Evolutionary conservation across 2,888 invertebrate genomes (phyloP).

Genomic region (Coremacera marginata): DNA sequence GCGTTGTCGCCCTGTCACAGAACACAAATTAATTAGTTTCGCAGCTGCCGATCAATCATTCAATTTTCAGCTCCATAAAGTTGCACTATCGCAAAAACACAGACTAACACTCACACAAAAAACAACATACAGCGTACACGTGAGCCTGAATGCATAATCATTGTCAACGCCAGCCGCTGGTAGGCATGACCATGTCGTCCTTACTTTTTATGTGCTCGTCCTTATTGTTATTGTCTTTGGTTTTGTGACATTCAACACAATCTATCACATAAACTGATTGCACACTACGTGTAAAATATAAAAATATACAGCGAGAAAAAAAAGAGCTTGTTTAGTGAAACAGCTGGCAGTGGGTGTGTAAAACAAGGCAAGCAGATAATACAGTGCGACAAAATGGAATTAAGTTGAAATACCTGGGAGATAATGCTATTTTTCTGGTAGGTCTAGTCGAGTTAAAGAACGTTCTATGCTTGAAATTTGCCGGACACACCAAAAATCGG

Average conservation of each 20-base stretch:
- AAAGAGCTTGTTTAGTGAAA: neutral
- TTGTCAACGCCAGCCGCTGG: neutral
- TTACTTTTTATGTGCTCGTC: neutral
- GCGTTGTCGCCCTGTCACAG: constrained; percentile 43
- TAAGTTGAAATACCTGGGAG: too few relatives aligned
- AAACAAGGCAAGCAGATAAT: too few relatives aligned
- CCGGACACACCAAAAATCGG: too few relatives aligned
- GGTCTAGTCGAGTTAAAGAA: too few relatives aligned
- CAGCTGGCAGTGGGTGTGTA: neutral
- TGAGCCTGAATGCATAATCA: neutral
- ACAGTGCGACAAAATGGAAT: too few relatives aligned
- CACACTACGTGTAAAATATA: neutral
- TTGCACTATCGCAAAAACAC: constrained; percentile 43
- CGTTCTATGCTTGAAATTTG: too few relatives aligned
- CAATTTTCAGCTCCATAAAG: constrained; percentile 68
- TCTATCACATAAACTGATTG: constrained; percentile 25
- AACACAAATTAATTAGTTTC: constrained; percentile 66
- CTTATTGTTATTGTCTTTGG: constrained; percentile 4
- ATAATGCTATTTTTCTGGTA: too few relatives aligned
- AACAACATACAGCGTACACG: constrained; percentile 25
- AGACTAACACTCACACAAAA: constrained; percentile 19
- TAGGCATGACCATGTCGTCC: constrained; percentile 5
- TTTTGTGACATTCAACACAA: constrained; percentile 22
- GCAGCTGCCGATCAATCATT: constrained; percentile 66
- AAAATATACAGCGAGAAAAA: neutral